Evolutionary conservation across 2,113 vertebrate genomes (phyloP).

Genomic region (Callospermophilus lateralis): DNA sequence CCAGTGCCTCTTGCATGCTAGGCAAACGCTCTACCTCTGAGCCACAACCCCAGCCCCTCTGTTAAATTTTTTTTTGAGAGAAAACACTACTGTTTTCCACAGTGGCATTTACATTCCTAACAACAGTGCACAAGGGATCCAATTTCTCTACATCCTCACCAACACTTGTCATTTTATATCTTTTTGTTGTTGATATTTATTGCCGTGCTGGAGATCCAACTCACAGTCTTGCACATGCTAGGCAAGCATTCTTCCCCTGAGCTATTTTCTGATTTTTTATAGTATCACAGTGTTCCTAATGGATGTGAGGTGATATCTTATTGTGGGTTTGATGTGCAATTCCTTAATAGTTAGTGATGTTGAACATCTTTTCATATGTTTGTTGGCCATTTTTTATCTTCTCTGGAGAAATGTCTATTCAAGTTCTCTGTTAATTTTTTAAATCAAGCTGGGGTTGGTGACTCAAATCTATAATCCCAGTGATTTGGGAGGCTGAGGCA

Average conservation of each 20-base stretch:
- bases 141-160: background rate
- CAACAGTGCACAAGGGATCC: background rate
- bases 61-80: background rate
- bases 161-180: background rate
- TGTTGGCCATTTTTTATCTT: background rate
- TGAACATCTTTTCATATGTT: background rate
- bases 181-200: background rate
- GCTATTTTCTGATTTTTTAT: background rate
- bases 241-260: too few species aligned
- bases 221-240: too few species aligned
- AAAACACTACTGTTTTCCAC: background rate
- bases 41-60: too few species aligned
- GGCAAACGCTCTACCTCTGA: too few species aligned
- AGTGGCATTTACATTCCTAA: background rate
- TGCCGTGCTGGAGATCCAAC: too few species aligned
- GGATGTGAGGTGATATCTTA: background rate
- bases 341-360: background rate
- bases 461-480: too few species aligned
- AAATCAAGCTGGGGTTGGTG: background rate
- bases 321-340: background rate
- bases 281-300: background rate
- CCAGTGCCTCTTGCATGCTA: too few species aligned
- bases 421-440: background rate
- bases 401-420: background rate
- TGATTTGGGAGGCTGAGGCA: too few species aligned